Evolutionary conservation across 2,113 vertebrate species (phyloP), one percentile per base, ranked within the genome.

Genomic region (Anser brachyrhynchus): DNA sequence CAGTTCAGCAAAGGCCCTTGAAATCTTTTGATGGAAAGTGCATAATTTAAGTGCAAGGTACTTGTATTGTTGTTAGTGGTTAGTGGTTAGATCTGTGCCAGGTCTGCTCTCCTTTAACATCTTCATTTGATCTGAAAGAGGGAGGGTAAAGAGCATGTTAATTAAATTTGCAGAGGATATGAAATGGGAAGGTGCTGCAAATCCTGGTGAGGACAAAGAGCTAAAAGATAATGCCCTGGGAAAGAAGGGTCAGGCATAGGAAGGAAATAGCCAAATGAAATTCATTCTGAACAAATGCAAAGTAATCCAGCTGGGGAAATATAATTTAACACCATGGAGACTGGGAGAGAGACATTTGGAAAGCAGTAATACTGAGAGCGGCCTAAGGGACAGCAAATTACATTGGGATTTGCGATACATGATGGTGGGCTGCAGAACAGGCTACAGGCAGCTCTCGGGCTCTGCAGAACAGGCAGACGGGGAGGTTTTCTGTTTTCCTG

Each of bases 81-180:
- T 96, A 95, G 95, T 62, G 90, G 92, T 91, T 91, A 97, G 95
- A 96, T 95, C 88, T 87, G 80, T 96, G 93, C 90, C 95, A 93
- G 93, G 90, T 92, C 91, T 80, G 87, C 74, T 97, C 92, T 93
- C 92, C 89, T 93, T 92, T 94, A 94, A 97, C 95, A 97, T 95
- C 95, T 96, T 95, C 96, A 96, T 97, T 93, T 96, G 93, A 96
- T 96, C 90, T 93, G 86, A 84, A 94, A 89, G 86, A 96, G 92
- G 95, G 80, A 97, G 95, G 93, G 95, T 96, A 97, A 97, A 96
- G 96, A 96, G 93, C 92, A 88, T 95, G 93, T 96, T 97, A 97
- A 97, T 96, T 96, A 96, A 96, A 97, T 96, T 96, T 97, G 93
- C 95, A 97, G 95, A 96, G 94, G 94, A 96, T 96, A 95, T 96